Base-by-base conservation (phyloP, 2,113 vertebrate genomes). In the Fulica atra region DNA sequence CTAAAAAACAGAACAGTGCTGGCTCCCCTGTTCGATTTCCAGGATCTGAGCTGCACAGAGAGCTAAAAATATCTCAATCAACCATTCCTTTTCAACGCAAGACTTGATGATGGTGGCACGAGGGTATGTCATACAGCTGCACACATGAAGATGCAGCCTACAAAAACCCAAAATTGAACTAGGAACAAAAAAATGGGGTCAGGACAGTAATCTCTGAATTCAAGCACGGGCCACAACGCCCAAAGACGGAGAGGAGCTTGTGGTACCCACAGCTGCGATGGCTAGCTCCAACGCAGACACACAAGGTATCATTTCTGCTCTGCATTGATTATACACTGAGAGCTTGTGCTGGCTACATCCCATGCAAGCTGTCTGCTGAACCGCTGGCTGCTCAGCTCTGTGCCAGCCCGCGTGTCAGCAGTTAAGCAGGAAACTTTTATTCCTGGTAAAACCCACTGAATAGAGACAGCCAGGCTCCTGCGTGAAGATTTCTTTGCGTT, bases 31-130 rank as follows among this genome's bases (percentile, higher is more conserved):
- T 59, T 60, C 69, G 44, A 92, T 73, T 96, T 93, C 85, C 77
- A 92, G 57, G 48, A 95, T 78, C 53, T 3, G 1, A 92, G 53
- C 80, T 88, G 78, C 48, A 73, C 38, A 64, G 42, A 93, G 31
- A 71, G 35, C 56, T 95, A 93, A 96, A 95, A 92, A 85, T 90
- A 88, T 10, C 73, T 38, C 46, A 93, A 60, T 84, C 88, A 94
- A 91, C 90, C 21, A 72, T 36, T 92, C 36, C 11, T 83, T 95
- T 86, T 60, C 82, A 92, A 84, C 0, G 2, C 35, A 48, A 79
- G 36, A 36, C 42, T 46, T 4, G 1, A 51, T 59, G 53, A 87
- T 26, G 16, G 13, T 66, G 53, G 42, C 60, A 68, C 4, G 3
- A 70, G 8, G 13, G 56, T 40, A 88, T 46, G 44, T 71, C 71